Base-by-base conservation (phyloP, 2,797 vertebrate genomes). In the Gadopsis bispinosus region DNA sequence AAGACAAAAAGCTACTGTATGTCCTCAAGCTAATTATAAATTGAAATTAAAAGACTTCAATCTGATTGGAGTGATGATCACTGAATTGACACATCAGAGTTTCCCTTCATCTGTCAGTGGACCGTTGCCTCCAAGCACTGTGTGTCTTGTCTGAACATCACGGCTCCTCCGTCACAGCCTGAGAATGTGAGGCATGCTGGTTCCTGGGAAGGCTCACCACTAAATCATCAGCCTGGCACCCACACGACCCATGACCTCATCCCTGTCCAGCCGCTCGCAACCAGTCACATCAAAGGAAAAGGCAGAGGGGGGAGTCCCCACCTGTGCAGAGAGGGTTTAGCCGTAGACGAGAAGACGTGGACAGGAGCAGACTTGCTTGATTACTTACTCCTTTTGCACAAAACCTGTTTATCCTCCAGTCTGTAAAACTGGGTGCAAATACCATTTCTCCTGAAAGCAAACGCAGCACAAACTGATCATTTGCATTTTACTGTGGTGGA, bases 121-220 rank as follows among this genome's bases (percentile, higher is more conserved):
- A 29, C 50, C 45, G 56, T 35, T 43, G 22, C 68, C 74, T 64
- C 75, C n/a, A 61, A 61, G 60, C 71, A 17, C 19, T 29, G 19
- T 72, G 20, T 26, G 37, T 67, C 64, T 53, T 13, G 20, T 77
- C 75, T 76, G 26, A 84, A 45, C 69, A 80, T 54, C 51, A 3
- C 4, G 2, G 50, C 50, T 70, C 61, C 67, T 80, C 58, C 6
- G 45, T 91, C 37, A 84, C 78, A 73, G 73, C 85, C 90, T 65
- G 81, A 87, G 89, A 90, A 88, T 92, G 80, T 47, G 35, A 86
- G 77, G 82, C 88, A 93, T 87, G 83, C 73, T 68, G 73, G 66
- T 73, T 80, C 64, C 60, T 74, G 71, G 61, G 60, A 76, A 41
- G 17, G 76, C 81, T 88, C 77, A 66, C 71, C 62, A 43, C 84